Evolutionary conservation across 2,113 vertebrate genomes (phyloP).

Genomic region (Elanoides forficatus): DNA sequence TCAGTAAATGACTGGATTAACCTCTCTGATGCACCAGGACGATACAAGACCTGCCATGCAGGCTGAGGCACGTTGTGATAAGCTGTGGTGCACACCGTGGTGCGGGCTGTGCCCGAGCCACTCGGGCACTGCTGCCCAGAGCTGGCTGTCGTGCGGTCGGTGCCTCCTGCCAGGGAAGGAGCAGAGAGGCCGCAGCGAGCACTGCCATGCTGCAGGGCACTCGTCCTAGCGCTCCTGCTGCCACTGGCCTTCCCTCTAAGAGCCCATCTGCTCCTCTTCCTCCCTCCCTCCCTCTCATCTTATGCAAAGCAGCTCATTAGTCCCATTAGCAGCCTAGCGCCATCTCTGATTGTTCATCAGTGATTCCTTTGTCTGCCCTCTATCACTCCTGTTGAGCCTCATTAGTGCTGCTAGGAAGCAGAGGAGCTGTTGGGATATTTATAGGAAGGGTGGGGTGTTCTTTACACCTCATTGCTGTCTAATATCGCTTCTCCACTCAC

Average conservation of each 20-base stretch:
- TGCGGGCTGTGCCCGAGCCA: neutral
- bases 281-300: neutral
- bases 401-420: slow-evolving; percentile 39
- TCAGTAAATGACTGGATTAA: neutral
- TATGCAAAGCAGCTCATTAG: slow-evolving; percentile 31
- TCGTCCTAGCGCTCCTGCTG: neutral
- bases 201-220: neutral
- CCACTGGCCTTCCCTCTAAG: neutral
- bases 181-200: neutral
- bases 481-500: neutral
- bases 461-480: neutral
- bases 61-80: neutral
- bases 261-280: neutral
- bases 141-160: neutral
- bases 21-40: neutral
- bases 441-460: slow-evolving; percentile 18
- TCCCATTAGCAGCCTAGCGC: neutral
- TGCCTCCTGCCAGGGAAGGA: neutral
- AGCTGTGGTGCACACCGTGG: neutral
- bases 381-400: slow-evolving; percentile 32
- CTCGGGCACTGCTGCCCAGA: neutral
- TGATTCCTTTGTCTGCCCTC: slow-evolving; percentile 14
- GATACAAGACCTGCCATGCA: neutral
- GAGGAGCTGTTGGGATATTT: slow-evolving; percentile 10
- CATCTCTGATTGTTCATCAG: slow-evolving; percentile 59